phyloP scores from a whole-genome alignment of 2,113 vertebrate genomes.

The Anas platyrhynchos region DNA sequence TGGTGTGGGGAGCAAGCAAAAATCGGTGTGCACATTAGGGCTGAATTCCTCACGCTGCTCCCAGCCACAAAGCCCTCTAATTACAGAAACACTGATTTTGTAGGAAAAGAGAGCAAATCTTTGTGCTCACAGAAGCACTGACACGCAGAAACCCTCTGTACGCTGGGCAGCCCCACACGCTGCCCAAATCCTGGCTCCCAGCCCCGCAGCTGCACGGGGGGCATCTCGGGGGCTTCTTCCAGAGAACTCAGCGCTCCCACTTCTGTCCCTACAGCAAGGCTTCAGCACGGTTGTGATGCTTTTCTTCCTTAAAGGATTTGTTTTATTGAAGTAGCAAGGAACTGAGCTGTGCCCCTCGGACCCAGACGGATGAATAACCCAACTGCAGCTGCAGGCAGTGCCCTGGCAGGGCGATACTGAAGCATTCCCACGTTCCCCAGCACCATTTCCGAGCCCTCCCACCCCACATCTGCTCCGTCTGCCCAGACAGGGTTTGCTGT shows the following conservation, averaged over 20 bases:
- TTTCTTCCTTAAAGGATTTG: neutral
- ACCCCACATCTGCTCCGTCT: neutral
- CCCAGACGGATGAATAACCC: neutral
- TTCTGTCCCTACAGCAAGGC: neutral
- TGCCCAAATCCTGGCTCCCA: neutral
- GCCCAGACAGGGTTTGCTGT: neutral
- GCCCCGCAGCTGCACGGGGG: neutral
- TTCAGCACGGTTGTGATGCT: neutral
- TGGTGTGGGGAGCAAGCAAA: neutral
- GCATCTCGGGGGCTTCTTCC: neutral
- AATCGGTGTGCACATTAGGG: neutral
- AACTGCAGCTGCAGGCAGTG: neutral
- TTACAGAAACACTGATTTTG: slow-evolving; percentile 3
- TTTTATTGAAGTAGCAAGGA: neutral
- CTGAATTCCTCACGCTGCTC: neutral
- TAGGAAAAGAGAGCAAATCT: neutral
- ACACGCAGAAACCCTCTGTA: neutral
- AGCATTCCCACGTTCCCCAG: neutral
- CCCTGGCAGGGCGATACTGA: neutral
- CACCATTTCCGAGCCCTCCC: neutral
- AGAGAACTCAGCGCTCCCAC: neutral
- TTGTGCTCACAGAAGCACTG: neutral
- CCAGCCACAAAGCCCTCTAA: neutral
- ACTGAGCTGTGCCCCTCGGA: neutral
- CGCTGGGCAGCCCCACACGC: neutral